These are phyloP conservation scores for Pantherophis alleghaniensis DNA, from an alignment of 2,797 vertebrate species.

Conservation along the genomic window DNA sequence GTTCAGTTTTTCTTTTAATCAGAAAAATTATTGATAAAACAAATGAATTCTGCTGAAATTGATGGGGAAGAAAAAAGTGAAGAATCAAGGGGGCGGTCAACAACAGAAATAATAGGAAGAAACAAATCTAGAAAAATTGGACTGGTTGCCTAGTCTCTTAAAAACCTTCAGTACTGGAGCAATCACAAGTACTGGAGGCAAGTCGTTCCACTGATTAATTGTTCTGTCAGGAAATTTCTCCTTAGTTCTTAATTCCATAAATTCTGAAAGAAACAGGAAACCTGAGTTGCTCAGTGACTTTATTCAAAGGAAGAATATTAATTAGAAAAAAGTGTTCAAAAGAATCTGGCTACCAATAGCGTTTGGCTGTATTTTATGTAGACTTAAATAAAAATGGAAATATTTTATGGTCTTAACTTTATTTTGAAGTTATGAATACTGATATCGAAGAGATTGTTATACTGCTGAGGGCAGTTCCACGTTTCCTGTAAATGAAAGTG, in stretches of 20 bases:
- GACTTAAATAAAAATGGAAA: not conserved
- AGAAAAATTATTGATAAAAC: not conserved
- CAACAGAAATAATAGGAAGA: not conserved
- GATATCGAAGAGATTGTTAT: not conserved
- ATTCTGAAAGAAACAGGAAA: not conserved
- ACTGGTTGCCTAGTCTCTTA: not conserved
- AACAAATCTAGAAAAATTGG: not conserved
- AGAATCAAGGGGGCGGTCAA: not conserved
- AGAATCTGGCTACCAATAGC: not conserved
- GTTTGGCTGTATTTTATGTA: not conserved
- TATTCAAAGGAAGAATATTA: not conserved
- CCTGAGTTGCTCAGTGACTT: not conserved
- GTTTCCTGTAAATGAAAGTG: not conserved
- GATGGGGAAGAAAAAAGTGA: not conserved
- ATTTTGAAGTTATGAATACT: not conserved
- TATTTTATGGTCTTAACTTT: not conserved
- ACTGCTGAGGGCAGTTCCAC: not conserved
- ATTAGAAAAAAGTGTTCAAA: not conserved
- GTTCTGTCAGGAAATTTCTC: not conserved
- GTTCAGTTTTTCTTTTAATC: conserved; percentile 1
- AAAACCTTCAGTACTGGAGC: not conserved
- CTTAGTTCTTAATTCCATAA: not conserved
- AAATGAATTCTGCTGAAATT: not conserved
- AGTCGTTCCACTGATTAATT: not conserved
- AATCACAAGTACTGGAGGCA: not conserved